Base-by-base conservation (phyloP, 1,140 invertebrate genomes). In the Coelopa frigida region DNA sequence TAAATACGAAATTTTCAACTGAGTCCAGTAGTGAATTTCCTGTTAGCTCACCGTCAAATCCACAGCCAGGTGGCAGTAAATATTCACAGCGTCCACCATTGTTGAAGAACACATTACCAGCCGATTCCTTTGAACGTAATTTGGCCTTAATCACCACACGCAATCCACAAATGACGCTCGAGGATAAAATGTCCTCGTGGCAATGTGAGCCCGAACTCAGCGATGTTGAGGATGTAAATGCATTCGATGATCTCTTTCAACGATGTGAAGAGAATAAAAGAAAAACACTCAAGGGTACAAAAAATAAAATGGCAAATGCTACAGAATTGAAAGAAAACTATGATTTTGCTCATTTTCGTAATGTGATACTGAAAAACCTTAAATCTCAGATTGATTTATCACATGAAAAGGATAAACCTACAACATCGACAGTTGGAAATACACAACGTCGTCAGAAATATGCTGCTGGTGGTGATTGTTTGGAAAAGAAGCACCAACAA, bases 221-320 rank as follows among this genome's bases (percentile, higher is more conserved):
- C 17, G 57, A 46, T 18, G 58, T 67, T 11, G 63, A 67, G 24
- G 63, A 67, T 48, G 63, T 67, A 4, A 56, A 55, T 11, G 54
- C 43, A n/a, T 67, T 67, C 20, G 60, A 61, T 24, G 47, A 54
- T 1, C 40, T 41, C 7, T 67, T 67, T 14, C 48, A 55, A 6
- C 33, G 48, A 32, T 48, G 54, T 2, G 54, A 61, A 22, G 48
- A 43, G 7, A 4, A 33, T 10, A 15, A 15, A 36, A 36, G 18
- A 15, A 36, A 10, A n/a, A n/a, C n/a, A n/a, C n/a, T n/a, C n/a
- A n/a, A n/a, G n/a, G n/a, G n/a, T n/a, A n/a, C n/a, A n/a, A n/a
- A n/a, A n/a, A n/a, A n/a, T n/a, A n/a, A n/a, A n/a, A n/a, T n/a
- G n/a, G n/a, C n/a, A n/a, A 36, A 8, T 6, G 7, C 14, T 36